phyloP scores from a whole-genome alignment of 53 echinoderm and acorn worm species.

The Glandiceps talaboti region DNA sequence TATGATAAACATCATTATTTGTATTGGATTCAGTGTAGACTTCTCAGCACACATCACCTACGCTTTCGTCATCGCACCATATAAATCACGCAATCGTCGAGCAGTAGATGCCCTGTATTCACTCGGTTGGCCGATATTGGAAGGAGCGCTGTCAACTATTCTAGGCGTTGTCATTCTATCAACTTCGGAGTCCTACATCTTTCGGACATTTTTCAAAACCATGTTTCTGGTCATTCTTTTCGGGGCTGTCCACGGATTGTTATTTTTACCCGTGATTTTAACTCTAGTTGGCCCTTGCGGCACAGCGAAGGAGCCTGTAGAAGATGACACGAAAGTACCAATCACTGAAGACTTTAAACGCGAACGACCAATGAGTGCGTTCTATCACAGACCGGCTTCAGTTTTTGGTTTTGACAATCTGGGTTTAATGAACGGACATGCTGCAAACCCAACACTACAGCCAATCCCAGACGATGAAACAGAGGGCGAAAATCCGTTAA shows the following conservation, averaged over 20 bases:
- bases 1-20: conserved; percentile 59
- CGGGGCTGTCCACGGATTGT: conserved; percentile 60
- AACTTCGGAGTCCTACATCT: conserved; percentile 58
- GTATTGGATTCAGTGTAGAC: conserved; percentile 68
- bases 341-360: too few relatives aligned
- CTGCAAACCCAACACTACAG: too few relatives aligned
- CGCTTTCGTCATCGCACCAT: conserved; percentile 24
- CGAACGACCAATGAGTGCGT: too few relatives aligned
- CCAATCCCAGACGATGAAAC: too few relatives aligned
- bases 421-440: too few relatives aligned
- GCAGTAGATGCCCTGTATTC: neutral
- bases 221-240: conserved; percentile 74
- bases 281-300: neutral
- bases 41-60: conserved; percentile 65
- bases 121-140: conserved; percentile 14
- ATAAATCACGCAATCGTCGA: neutral
- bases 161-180: conserved; percentile 30
- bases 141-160: conserved; percentile 12
- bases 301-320: neutral
- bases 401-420: too few relatives aligned
- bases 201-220: conserved; percentile 72
- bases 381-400: too few relatives aligned
- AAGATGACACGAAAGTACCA: neutral
- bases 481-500: too few relatives aligned
- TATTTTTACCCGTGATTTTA: conserved; percentile 47